phyloP scores from a whole-genome alignment of 2,888 invertebrate species.

The Xiphydria camelus region DNA sequence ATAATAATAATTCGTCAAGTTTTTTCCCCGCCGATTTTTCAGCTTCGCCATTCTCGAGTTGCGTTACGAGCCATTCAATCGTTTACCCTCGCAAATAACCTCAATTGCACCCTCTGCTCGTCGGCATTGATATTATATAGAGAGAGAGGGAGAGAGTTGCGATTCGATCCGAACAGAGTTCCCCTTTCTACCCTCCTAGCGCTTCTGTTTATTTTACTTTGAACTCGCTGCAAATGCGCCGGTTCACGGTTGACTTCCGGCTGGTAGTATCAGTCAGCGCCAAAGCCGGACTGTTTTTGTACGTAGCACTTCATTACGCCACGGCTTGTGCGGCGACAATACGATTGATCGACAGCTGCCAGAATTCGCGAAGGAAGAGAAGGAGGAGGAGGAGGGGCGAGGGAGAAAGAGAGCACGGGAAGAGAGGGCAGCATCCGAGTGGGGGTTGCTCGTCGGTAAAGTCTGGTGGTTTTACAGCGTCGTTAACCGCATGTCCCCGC shows the following conservation, averaged over 20 bases:
- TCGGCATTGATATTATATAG: background rate
- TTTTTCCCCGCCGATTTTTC: background rate
- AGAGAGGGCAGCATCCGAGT: background rate
- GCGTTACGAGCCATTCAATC: background rate
- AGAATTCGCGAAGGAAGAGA: background rate
- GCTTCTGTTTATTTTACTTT: constrained; percentile 16
- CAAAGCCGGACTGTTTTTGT: background rate
- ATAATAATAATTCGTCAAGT: too few relatives aligned
- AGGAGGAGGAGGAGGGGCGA: background rate
- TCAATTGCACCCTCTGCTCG: background rate
- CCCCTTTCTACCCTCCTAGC: background rate
- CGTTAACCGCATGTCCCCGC: background rate
- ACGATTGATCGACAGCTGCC: background rate
- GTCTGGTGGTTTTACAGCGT: background rate
- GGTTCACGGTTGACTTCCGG: constrained; percentile 24
- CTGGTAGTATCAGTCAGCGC: constrained; percentile 34
- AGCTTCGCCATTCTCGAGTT: background rate
- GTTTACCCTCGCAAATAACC: too few relatives aligned
- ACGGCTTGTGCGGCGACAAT: constrained; percentile 1
- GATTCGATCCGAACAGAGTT: background rate
- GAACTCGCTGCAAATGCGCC: background rate
- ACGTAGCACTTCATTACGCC: background rate
- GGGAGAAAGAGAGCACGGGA: background rate
- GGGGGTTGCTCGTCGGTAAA: too few relatives aligned
- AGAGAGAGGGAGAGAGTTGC: background rate